Percentiles rank a stretch among this genome's conserved stretches.
Conservation (phyloP, 2,113 vertebrate species). For the Murina feae region DNA sequence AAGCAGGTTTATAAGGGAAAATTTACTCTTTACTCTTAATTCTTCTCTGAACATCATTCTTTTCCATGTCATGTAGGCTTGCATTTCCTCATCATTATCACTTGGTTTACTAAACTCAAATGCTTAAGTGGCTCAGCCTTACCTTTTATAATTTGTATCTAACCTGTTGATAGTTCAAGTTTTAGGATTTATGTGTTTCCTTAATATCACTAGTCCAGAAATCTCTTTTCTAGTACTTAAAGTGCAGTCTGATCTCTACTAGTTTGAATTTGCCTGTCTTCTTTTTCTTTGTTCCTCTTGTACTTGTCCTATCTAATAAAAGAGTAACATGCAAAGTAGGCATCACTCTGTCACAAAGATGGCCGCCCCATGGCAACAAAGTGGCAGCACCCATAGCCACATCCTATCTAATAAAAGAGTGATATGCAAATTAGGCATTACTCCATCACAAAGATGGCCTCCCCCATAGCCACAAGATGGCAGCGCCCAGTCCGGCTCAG, state of each 20-base stretch:
- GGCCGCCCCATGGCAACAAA: too few species aligned
- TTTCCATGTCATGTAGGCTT: not conserved
- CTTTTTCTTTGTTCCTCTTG: not conserved
- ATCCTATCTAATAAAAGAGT: too few species aligned
- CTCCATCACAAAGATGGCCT: too few species aligned
- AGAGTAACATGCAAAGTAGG: too few species aligned
- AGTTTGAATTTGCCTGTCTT: not conserved
- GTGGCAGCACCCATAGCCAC: too few species aligned
- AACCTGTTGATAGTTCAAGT: not conserved
- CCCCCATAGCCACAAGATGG: too few species aligned
- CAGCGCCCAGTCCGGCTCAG: too few species aligned
- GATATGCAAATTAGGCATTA: too few species aligned
- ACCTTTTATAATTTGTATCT: not conserved
- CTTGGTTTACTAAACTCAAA: not conserved
- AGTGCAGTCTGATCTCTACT: not conserved
- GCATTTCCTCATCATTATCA: not conserved
- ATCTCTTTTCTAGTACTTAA: not conserved
- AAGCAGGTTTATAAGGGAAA: not conserved
- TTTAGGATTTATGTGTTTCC: not conserved
- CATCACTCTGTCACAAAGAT: too few species aligned
- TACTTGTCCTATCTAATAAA: too few species aligned
- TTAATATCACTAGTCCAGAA: not conserved
- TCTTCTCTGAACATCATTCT: not conserved
- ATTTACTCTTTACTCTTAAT: not conserved
- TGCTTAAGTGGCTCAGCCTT: not conserved